phyloP scores from a whole-genome alignment of 2,888 invertebrate species.

The Xestobium rufovillosum region DNA sequence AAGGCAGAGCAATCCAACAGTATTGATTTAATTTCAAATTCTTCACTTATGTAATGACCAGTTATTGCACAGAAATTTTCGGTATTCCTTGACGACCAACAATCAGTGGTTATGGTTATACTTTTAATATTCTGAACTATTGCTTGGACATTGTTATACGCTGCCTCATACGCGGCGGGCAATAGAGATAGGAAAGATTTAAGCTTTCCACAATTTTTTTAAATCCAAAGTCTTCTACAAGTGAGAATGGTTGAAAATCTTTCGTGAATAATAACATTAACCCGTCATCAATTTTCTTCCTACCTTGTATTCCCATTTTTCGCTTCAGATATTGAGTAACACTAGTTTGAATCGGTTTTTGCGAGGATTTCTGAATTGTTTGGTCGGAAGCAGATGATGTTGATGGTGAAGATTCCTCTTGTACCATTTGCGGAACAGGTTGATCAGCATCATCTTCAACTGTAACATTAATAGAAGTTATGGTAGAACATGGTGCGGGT shows the following conservation, averaged over 20 bases:
- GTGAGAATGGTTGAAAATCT: slow-evolving; percentile 23
- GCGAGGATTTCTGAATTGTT: too few relatives aligned
- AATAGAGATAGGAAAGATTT: slow-evolving; percentile 1
- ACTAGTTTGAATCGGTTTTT: neutral
- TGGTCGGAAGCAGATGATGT: too few relatives aligned
- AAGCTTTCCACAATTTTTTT: slow-evolving; percentile 12
- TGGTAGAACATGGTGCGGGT: too few relatives aligned
- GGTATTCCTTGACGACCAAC: slow-evolving; percentile 30
- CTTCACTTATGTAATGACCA: slow-evolving; percentile 25
- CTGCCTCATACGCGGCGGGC: neutral
- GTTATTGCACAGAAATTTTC: slow-evolving; percentile 27
- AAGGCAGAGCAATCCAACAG: slow-evolving; percentile 23
- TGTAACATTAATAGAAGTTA: too few relatives aligned
- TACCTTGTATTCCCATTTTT: neutral
- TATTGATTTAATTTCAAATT: slow-evolving; percentile 25
- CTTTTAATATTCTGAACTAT: slow-evolving; percentile 15
- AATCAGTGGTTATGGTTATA: slow-evolving; percentile 28
- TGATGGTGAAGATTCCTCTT: too few relatives aligned
- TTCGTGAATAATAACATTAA: slow-evolving; percentile 25
- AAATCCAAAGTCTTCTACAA: slow-evolving; percentile 24
- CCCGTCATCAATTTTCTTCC: slow-evolving; percentile 9
- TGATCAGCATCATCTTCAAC: too few relatives aligned
- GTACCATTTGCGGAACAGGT: too few relatives aligned
- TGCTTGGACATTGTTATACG: slow-evolving; percentile 14
- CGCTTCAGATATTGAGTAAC: neutral